Evolutionary conservation across 1,140 invertebrate genomes (phyloP).

Genomic region (Oncopodura yosiiana): DNA sequence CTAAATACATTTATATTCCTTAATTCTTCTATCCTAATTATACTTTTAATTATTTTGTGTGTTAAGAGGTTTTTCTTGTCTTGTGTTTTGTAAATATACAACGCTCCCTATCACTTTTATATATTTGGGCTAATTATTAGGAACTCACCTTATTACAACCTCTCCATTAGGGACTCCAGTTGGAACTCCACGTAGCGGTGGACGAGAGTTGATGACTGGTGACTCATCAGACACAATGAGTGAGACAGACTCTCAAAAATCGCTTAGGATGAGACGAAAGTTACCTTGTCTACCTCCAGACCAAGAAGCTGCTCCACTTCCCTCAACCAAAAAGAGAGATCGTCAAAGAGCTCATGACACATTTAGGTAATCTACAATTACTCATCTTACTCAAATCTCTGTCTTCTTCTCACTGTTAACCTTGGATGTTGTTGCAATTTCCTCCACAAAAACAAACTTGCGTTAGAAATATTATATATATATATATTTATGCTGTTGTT

Average conservation of each 20-base stretch:
- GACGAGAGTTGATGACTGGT: slow-evolving; percentile 37
- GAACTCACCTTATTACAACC: too few relatives aligned
- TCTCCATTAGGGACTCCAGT: slow-evolving; percentile 42
- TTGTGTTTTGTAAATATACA: slow-evolving; percentile 16
- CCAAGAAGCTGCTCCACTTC: slow-evolving; percentile 47
- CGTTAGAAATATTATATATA: too few relatives aligned
- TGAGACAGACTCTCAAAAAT: slow-evolving; percentile 47
- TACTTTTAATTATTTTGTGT: not conserved
- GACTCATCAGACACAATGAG: slow-evolving; percentile 48
- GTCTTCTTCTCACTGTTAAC: not conserved
- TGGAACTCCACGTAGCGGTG: slow-evolving; percentile 40
- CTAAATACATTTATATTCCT: too few relatives aligned
- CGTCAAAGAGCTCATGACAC: slow-evolving; percentile 38
- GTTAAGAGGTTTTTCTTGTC: slow-evolving; percentile 10
- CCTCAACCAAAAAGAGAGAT: slow-evolving; percentile 41
- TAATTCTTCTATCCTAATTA: not conserved
- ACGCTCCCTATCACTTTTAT: slow-evolving; percentile 38
- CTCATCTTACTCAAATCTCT: too few relatives aligned
- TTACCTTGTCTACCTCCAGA: slow-evolving; percentile 50
- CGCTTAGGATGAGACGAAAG: slow-evolving; percentile 47
- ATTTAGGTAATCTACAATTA: slow-evolving; percentile 40
- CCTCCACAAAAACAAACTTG: slow-evolving; percentile 9
- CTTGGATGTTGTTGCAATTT: not conserved
- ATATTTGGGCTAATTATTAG: too few relatives aligned
- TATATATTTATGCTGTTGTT: too few relatives aligned